phyloP scores from a whole-genome alignment of 2,888 invertebrate genomes.

The Ashinkailepas kermadecensis region DNA sequence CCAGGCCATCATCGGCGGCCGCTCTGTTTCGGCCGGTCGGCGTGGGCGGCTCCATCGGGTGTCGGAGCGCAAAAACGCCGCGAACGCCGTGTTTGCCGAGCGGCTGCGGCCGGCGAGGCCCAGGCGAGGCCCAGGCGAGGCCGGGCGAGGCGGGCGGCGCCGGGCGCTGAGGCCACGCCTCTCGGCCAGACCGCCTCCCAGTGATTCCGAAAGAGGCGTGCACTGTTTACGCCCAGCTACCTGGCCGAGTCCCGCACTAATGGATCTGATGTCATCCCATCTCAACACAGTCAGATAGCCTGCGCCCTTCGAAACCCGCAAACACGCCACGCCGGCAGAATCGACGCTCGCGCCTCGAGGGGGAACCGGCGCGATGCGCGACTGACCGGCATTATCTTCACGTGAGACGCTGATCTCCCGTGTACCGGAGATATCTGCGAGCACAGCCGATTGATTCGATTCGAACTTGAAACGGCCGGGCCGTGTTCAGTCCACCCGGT shows the following conservation, averaged over 20 bases:
- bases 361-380: background rate
- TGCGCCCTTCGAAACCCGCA: background rate
- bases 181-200: background rate
- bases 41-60: too few relatives aligned
- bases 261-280: background rate
- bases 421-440: too few relatives aligned
- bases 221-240: background rate
- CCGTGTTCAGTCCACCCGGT: too few relatives aligned
- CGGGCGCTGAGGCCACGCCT: background rate
- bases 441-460: too few relatives aligned
- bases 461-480: too few relatives aligned
- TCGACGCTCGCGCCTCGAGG: background rate
- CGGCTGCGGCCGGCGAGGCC: too few relatives aligned
- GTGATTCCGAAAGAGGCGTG: background rate
- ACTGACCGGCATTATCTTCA: background rate
- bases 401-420: too few relatives aligned
- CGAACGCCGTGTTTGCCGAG: background rate
- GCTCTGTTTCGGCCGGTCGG: too few relatives aligned
- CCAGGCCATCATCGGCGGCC: too few relatives aligned
- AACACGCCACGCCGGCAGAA: background rate
- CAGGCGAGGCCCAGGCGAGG: background rate
- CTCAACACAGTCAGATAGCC: background rate
- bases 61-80: too few relatives aligned
- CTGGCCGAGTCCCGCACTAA: background rate
- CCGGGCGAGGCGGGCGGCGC: background rate